A percentile compares a stretch with the other conserved stretches of the same genome.
Evolutionary conservation across 2,888 invertebrate species (phyloP).

Genomic region (Lamproptera curius): DNA sequence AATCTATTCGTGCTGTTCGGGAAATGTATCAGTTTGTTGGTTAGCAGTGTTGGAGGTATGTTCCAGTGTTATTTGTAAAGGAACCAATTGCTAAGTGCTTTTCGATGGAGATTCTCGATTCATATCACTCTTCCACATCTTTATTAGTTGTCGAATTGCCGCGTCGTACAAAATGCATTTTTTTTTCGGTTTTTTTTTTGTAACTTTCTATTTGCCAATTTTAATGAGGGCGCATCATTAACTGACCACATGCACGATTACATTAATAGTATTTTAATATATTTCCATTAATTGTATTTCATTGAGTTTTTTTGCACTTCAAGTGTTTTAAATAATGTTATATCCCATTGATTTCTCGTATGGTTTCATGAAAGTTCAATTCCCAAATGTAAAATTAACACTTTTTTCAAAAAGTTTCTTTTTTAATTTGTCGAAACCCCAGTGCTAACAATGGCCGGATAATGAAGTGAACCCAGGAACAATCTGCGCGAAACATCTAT

Average conservation of each 20-base stretch:
- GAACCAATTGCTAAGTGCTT: conserved; percentile 42
- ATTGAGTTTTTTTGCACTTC: too few species aligned
- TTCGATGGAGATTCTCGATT: conserved; percentile 15
- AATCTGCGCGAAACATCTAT: conserved; percentile 17
- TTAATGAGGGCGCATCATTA: conserved; percentile 22
- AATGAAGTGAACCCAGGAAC: conserved; percentile 17
- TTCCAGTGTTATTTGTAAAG: conserved; percentile 11
- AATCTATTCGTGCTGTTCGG: too few species aligned
- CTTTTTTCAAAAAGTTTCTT: too few species aligned
- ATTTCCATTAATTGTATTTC: background rate
- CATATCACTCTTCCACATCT: conserved; percentile 74
- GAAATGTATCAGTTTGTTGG: conserved; percentile 3
- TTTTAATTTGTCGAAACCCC: too few species aligned
- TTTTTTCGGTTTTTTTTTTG: conserved; percentile 15
- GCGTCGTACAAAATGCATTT: conserved; percentile 45
- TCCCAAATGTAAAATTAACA: too few species aligned
- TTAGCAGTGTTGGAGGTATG: conserved; percentile 14
- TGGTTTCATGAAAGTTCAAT: too few species aligned
- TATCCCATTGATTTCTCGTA: too few species aligned
- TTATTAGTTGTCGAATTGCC: conserved; percentile 53
- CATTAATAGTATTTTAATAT: too few species aligned
- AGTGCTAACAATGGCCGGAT: conserved; percentile 14
- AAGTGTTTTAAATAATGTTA: too few species aligned
- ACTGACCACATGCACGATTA: conserved; percentile 12
- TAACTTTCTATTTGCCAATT: conserved; percentile 22